Conservation (phyloP, 2,888 invertebrate species). For the Melanchra persicariae region DNA sequence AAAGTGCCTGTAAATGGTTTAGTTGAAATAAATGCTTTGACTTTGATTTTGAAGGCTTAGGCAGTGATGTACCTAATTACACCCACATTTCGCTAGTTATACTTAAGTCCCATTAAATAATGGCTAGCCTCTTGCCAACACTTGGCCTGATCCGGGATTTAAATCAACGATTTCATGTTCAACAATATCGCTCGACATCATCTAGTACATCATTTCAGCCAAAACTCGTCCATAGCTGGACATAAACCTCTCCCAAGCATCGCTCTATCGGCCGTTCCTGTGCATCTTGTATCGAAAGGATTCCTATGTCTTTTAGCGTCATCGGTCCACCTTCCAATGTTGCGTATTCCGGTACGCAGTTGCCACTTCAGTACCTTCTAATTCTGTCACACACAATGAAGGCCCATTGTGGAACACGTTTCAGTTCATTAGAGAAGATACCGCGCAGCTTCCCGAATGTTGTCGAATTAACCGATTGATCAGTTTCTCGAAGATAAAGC, state of each 20-base stretch:
- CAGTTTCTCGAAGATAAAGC: background rate
- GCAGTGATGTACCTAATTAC: no score
- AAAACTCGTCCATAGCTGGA: background rate
- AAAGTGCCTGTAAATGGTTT: no score
- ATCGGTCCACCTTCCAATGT: background rate
- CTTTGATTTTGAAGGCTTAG: no score
- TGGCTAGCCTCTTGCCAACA: background rate
- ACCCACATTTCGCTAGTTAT: background rate
- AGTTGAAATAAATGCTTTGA: no score
- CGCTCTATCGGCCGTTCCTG: background rate
- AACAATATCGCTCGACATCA: no score
- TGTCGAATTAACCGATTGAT: background rate
- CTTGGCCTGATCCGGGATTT: background rate
- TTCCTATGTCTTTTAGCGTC: background rate
- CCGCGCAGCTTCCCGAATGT: background rate
- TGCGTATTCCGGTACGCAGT: background rate
- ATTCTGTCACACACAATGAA: background rate
- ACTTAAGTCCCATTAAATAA: no score
- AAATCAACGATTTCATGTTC: background rate
- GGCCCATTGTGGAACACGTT: background rate
- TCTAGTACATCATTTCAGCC: background rate
- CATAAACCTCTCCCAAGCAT: background rate
- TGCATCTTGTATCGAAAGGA: background rate
- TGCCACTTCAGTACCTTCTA: background rate
- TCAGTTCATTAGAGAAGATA: background rate